Conservation (phyloP, 2,797 vertebrate species). For the Acridotheres tristis region DNA sequence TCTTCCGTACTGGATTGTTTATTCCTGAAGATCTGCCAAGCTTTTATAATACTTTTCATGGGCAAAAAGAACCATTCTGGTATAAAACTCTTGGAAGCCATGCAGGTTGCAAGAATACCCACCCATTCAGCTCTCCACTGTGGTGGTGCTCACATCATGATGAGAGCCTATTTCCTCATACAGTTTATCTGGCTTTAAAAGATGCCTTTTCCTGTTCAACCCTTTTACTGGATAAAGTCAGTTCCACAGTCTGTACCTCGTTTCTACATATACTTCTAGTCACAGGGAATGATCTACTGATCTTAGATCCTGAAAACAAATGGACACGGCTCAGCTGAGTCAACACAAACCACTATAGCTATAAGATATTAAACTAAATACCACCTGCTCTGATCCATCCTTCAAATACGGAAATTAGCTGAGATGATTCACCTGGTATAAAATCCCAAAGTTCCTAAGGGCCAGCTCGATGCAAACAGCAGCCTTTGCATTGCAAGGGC, state of each 20-base stretch:
- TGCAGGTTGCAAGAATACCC: not conserved
- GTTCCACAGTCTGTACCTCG: not conserved
- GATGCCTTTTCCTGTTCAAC: not conserved
- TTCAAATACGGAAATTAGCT: not conserved
- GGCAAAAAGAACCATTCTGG: not conserved
- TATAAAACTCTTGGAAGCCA: not conserved
- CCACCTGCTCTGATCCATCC: not conserved
- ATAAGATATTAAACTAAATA: not conserved
- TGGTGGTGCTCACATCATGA: not conserved
- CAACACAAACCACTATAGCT: not conserved
- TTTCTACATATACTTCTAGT: not conserved
- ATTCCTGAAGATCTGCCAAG: not conserved
- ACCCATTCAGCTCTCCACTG: not conserved
- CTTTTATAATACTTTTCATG: not conserved
- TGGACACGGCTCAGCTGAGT: not conserved
- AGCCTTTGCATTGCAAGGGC: not conserved
- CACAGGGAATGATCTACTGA: not conserved
- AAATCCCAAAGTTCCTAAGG: not conserved
- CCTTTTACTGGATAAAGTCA: not conserved
- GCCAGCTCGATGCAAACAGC: not conserved
- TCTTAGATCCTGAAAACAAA: not conserved
- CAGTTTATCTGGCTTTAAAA: not conserved
- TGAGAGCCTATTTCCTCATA: not conserved
- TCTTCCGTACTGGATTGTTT: not conserved
- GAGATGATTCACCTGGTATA: not conserved